Base-by-base conservation (phyloP, 1,140 invertebrate genomes). In the Cryptotermes secundus region DNA sequence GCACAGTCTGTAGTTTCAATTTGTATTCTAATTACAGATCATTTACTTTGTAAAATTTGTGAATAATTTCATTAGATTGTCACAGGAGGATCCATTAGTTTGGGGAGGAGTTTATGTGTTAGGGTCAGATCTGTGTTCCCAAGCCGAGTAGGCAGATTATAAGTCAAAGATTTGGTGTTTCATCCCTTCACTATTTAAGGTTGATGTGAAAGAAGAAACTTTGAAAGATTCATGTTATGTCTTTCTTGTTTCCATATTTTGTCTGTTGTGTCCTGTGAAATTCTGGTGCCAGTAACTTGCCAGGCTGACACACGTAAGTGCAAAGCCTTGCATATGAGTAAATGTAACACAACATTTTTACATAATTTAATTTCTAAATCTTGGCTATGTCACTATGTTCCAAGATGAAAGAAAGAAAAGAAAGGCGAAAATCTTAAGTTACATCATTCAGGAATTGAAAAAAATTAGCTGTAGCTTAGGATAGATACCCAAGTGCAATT, bases 321-420 rank as follows among this genome's bases (percentile, higher is more conserved):
- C 53, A 59, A n/a, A 59, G 53, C 53, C 53, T 59, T 59, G 53
- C 53, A 59, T 59, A 59, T 59, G 53, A 59, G 53, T 59, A 59
- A 59, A 59, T 59, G 53, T 59, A 22, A 19, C 26, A 59, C 24
- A 59, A 19, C 26, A n/a, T 59, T 59, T 59, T 59, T 59, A 59
- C 24, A 59, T 59, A 59, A 59, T 59, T 59, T 59, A 59, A 14
- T 59, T 59, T 59, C 16, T 59, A 12, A 42, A 42, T 9, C 16
- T 14, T 42, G 9, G 38, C 38, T 42, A 42, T 42, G 24, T n/a
- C 53, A 26, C 53, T 59, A 19, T 59, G 53, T n/a, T 59, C 26
- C 53, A 59, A 59, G 53, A 59, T 24, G 7, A 7, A 19, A 59
- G 53, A 7, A 1, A 10, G 24, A 59, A 59, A 22, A 59, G 19